Base-by-base conservation (phyloP, 2,888 invertebrate species). In the Plusia festucae region DNA sequence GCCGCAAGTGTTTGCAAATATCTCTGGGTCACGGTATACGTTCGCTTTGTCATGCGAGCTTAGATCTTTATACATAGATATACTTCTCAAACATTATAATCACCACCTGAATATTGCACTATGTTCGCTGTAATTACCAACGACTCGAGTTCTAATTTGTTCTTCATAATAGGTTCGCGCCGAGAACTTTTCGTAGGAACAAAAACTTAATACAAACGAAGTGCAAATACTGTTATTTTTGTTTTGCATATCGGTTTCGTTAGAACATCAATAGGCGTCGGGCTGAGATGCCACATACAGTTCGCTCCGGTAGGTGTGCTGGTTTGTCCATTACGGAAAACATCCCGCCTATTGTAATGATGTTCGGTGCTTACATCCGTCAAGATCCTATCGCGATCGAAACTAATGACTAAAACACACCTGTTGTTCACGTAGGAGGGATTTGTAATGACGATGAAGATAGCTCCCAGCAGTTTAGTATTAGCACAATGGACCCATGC, bases 211-310 rank as follows among this genome's bases (percentile, higher is more conserved):
- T 85, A 90, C 83, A 85, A 85, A 85, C 85, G 85, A 86, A 81
- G 90, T 89, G 90, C 90, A 87, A 91, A 92, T 93, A 93, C 92
- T 89, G 92, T 93, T 94, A 93, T 85, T 90, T 88, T 90, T 88
- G 88, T 92, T 93, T 91, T 91, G 88, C 86, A 88, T 92, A 92
- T 93, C 90, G 85, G 87, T 91, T 90, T 91, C 90, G 86, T 82
- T 82, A 82, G 79, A 68, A 84, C 85, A 88, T 89, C 88, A 89
- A 89, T 89, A 89, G 90, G 82, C 85, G 87, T 85, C 85, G 83
- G 44, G 54, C 40, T 60, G 69, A 46, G 81, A 71, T 68, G 58
- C 62, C 66, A 60, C 68, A 75, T 75, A 77, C 73, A 66, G 71
- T 74, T 76, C 76, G 82, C 77, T 79, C 73, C 83, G 77, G 76